Evolutionary conservation across 2,888 invertebrate genomes (phyloP).

Genomic region (Pogonocherus hispidulus): DNA sequence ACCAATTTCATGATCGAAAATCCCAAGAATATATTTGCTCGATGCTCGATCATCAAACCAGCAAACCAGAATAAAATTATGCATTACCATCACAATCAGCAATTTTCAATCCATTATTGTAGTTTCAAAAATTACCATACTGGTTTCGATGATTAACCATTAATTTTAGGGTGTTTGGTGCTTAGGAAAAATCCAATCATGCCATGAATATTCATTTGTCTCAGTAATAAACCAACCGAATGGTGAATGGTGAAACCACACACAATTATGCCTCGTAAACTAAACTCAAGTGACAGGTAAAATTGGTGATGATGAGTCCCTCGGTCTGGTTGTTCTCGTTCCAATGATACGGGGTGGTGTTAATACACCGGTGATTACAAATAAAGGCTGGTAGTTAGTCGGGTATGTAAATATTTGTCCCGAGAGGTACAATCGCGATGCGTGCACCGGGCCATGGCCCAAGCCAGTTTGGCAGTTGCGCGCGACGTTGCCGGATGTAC

Average conservation of each 20-base stretch:
- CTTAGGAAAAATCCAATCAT: no score
- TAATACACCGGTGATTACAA: constrained; percentile 60
- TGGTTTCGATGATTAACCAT: no score
- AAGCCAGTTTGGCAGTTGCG: constrained; percentile 64
- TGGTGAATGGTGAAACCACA: background rate
- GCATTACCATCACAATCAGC: no score
- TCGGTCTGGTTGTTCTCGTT: constrained; percentile 40
- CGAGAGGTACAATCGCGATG: constrained; percentile 59
- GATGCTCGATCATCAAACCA: no score
- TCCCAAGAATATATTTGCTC: no score
- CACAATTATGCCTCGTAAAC: constrained; percentile 7
- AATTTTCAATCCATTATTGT: no score
- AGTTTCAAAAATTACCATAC: no score
- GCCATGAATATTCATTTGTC: background rate
- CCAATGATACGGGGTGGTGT: constrained; percentile 56
- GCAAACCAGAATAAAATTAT: no score
- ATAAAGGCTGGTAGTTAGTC: constrained; percentile 61
- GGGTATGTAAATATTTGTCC: constrained; percentile 66
- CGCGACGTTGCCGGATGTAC: constrained; percentile 41
- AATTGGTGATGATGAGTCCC: constrained; percentile 37
- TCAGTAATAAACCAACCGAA: background rate
- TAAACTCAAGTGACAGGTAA: constrained; percentile 48
- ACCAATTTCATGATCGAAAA: no score
- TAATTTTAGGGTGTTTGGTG: no score
- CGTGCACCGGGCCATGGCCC: constrained; percentile 53